Conservation (phyloP, 2,113 vertebrate genomes). For the Hipposideros armiger region DNA sequence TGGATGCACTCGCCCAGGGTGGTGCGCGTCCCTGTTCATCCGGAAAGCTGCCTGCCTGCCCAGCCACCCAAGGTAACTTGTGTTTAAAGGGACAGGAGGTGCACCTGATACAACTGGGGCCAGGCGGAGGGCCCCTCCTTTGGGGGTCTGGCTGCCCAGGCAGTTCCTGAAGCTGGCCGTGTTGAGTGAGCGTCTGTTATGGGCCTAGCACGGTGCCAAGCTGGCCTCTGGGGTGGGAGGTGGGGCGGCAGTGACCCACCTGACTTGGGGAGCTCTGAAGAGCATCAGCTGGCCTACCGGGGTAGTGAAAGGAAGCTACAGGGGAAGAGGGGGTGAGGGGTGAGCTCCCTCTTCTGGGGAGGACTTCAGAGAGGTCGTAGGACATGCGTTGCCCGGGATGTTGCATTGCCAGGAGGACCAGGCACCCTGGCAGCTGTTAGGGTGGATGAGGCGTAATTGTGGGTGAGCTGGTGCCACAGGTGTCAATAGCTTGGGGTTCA, state of each 20-base stretch:
- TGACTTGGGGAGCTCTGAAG: background rate
- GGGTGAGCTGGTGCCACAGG: accelerated
- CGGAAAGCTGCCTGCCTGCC: background rate
- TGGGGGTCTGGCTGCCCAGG: background rate
- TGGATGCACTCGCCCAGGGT: accelerated
- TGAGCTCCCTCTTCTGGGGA: background rate
- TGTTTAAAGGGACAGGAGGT: background rate
- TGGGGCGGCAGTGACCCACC: background rate
- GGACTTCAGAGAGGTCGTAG: background rate
- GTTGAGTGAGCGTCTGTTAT: background rate
- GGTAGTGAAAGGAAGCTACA: background rate
- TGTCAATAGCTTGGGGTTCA: too few relatives aligned
- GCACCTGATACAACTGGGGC: background rate
- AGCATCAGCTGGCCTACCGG: background rate
- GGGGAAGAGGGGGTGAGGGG: background rate
- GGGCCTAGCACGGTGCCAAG: background rate
- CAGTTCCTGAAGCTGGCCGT: too few relatives aligned
- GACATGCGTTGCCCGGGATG: too few relatives aligned
- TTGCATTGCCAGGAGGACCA: background rate
- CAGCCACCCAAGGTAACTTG: background rate
- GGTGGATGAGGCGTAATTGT: accelerated
- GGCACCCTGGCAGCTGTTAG: background rate
- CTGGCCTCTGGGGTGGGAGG: background rate
- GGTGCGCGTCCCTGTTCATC: background rate
- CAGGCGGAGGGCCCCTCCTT: too few relatives aligned